A percentile compares a stretch with the other conserved stretches of the same genome.
Evolutionary conservation across 2,797 vertebrate genomes (phyloP).

Genomic region (Acipenser oxyrinchus): DNA sequence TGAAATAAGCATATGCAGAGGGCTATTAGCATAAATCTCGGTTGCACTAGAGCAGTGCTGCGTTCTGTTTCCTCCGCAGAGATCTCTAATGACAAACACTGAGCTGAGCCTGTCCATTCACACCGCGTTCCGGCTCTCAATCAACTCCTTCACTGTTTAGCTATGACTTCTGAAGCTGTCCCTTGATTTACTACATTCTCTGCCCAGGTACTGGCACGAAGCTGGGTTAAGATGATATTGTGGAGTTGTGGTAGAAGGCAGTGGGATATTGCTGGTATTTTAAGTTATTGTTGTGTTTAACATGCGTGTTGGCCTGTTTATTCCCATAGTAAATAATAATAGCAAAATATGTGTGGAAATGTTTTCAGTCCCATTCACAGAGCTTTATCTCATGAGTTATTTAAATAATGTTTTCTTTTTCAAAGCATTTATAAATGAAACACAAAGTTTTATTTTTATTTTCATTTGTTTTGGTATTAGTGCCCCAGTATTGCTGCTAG

Average conservation of each 20-base stretch:
- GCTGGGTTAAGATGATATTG: background rate
- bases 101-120: conserved; percentile 49
- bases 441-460: too few species aligned
- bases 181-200: conserved; percentile 16
- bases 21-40: conserved; percentile 98
- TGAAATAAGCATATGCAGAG: conserved; percentile 98
- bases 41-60: conserved; percentile 78
- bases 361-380: too few species aligned
- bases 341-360: too few species aligned
- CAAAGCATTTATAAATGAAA: too few species aligned
- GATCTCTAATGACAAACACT: conserved; percentile 64
- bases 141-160: conserved; percentile 47
- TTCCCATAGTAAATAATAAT: too few species aligned
- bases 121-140: conserved; percentile 64
- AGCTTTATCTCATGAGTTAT: too few species aligned
- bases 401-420: too few species aligned
- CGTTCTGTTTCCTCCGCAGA: conserved; percentile 48
- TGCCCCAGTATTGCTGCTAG: too few species aligned
- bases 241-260: conserved; percentile 4
- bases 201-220: conserved; percentile 1
- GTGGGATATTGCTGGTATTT: background rate
- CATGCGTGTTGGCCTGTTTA: too few species aligned
- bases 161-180: conserved; percentile 23
- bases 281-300: too few species aligned
- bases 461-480: too few species aligned